phyloP scores from a whole-genome alignment of 2,888 invertebrate species.

The Watsonalla cultraria region DNA sequence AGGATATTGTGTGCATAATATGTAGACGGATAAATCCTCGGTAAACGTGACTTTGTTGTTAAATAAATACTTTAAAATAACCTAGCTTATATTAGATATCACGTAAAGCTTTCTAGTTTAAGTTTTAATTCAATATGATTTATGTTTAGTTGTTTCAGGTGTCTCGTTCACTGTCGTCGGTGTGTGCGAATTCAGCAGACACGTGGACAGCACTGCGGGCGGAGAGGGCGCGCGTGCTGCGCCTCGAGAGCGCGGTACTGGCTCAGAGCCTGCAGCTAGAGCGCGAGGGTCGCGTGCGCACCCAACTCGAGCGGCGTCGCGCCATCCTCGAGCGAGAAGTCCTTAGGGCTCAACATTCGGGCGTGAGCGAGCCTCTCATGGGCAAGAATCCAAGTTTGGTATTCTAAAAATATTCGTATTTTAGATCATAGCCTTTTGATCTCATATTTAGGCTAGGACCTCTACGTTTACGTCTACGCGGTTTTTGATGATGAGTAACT shows the following conservation, averaged over 20 bases:
- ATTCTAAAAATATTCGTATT: conserved; percentile 13
- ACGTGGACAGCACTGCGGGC: conserved; percentile 61
- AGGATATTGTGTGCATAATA: too few relatives aligned
- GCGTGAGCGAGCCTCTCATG: conserved; percentile 10
- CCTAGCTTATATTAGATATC: too few relatives aligned
- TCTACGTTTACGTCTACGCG: too few relatives aligned
- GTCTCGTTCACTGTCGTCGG: conserved; percentile 50
- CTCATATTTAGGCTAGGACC: too few relatives aligned
- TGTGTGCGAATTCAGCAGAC: conserved; percentile 53
- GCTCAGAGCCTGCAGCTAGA: conserved; percentile 60
- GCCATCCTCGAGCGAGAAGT: conserved; percentile 56
- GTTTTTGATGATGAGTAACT: too few relatives aligned
- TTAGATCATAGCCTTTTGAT: background rate
- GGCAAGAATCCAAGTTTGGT: conserved; percentile 41
- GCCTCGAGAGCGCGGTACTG: conserved; percentile 59
- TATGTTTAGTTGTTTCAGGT: conserved; percentile 29
- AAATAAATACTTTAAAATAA: too few relatives aligned
- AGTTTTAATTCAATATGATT: too few relatives aligned
- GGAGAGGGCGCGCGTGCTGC: conserved; percentile 59
- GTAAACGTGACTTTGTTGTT: too few relatives aligned
- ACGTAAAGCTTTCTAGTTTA: too few relatives aligned
- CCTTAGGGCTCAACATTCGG: conserved; percentile 32
- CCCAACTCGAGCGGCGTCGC: conserved; percentile 58
- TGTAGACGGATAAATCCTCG: too few relatives aligned
- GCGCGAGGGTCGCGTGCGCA: conserved; percentile 58